These are phyloP conservation scores for Podarcis muralis DNA, from an alignment of 2,113 vertebrate species.

Conservation along the genomic window DNA sequence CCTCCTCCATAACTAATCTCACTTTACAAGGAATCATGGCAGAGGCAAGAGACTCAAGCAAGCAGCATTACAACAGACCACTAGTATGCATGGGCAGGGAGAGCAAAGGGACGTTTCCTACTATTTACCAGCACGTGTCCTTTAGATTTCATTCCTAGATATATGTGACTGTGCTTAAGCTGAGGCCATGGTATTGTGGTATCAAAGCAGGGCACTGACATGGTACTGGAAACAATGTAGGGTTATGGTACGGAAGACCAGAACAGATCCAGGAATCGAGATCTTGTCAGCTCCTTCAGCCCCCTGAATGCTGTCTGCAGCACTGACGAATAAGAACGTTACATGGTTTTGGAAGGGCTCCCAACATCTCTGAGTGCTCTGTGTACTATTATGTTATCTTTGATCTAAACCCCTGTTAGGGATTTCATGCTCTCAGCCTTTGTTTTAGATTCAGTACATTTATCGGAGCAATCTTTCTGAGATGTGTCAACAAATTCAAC, in stretches of 20 bases:
- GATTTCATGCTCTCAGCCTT: conserved; percentile 73
- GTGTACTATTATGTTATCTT: conserved; percentile 71
- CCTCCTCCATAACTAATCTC: conserved; percentile 18
- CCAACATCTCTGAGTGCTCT: conserved; percentile 67
- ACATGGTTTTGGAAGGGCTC: conserved; percentile 66
- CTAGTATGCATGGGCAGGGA: neutral
- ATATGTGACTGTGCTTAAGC: neutral
- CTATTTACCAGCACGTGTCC: neutral
- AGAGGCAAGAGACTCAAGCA: conserved; percentile 24
- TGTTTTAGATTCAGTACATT: conserved; percentile 72
- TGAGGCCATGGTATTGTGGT: neutral
- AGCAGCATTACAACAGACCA: neutral
- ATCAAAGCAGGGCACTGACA: conserved; percentile 31
- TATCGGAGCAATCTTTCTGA: conserved; percentile 67
- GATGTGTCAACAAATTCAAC: conserved; percentile 72
- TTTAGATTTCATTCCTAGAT: neutral
- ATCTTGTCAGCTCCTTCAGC: conserved; percentile 68
- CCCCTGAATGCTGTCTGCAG: conserved; percentile 68
- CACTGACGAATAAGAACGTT: conserved; percentile 68
- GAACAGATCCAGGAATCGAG: conserved; percentile 56
- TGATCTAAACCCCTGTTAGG: conserved; percentile 72
- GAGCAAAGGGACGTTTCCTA: neutral
- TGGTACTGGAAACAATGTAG: conserved; percentile 31
- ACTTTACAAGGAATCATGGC: conserved; percentile 31
- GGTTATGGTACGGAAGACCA: conserved; percentile 35